A percentile compares a stretch with the other conserved stretches of the same genome.
Evolutionary conservation across 2,888 invertebrate species (phyloP).

Genomic region (Philereme vetulata): DNA sequence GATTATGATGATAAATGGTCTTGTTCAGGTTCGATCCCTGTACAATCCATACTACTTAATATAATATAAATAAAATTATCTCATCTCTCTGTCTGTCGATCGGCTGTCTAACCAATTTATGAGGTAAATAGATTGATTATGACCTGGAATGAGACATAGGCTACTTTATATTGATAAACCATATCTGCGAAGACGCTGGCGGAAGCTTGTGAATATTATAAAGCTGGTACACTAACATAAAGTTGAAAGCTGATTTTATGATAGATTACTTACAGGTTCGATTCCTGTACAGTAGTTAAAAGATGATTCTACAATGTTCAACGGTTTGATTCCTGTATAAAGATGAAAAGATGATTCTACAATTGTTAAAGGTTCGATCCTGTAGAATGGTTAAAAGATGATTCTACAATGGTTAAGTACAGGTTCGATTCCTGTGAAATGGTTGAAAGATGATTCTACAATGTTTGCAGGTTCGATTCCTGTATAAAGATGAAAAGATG

Average conservation of each 20-base stretch:
- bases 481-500: not conserved
- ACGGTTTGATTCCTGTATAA: slow-evolving; percentile 12
- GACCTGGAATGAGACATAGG: too few species aligned
- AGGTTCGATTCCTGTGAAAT: slow-evolving; percentile 11
- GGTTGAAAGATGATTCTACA: not conserved
- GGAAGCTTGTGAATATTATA: too few species aligned
- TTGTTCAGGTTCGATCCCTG: slow-evolving; percentile 4
- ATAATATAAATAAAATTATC: too few species aligned
- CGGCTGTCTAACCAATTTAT: too few species aligned
- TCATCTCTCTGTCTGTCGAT: too few species aligned
- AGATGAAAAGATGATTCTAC: not conserved
- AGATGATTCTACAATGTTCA: not conserved
- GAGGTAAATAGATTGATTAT: too few species aligned
- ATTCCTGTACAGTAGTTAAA: slow-evolving; percentile 2
- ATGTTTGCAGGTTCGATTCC: slow-evolving; percentile 6
- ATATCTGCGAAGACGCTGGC: too few species aligned
- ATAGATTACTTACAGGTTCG: slow-evolving; percentile 8
- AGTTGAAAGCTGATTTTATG: too few species aligned
- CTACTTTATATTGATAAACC: too few species aligned
- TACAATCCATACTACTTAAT: not conserved
- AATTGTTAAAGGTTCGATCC: slow-evolving; percentile 10
- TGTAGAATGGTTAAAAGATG: not conserved
- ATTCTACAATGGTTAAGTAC: too few species aligned
- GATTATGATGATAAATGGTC: not conserved
- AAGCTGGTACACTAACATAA: too few species aligned